phyloP scores from a whole-genome alignment of 2,113 vertebrate species.

The Entelurus aequoreus region DNA sequence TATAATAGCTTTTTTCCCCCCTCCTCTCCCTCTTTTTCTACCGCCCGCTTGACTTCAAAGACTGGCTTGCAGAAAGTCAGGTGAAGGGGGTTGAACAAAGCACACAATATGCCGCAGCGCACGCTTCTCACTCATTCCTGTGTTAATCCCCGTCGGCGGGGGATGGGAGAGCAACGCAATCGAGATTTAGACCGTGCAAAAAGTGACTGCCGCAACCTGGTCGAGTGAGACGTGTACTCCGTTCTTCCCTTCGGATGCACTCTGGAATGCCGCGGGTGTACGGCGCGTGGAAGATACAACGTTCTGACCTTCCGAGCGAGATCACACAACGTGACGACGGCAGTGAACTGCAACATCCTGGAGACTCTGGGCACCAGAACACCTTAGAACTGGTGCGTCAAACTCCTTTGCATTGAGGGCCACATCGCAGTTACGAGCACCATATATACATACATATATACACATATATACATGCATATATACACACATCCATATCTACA shows the following conservation, averaged over 20 bases:
- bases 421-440: too few relatives aligned
- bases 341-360: conserved; percentile 9
- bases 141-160: conserved; percentile 54
- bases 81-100: conserved; percentile 11
- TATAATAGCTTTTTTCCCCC: conserved; percentile 24
- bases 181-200: conserved; percentile 58
- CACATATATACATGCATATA: too few relatives aligned
- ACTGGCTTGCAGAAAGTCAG: conserved; percentile 43
- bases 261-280: conserved; percentile 13
- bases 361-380: conserved; percentile 13
- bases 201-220: conserved; percentile 39
- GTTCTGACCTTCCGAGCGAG: conserved; percentile 34
- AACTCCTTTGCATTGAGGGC: too few relatives aligned
- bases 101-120: conserved; percentile 42
- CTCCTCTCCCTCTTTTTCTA: conserved; percentile 11
- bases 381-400: neutral
- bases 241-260: conserved; percentile 29
- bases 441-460: too few relatives aligned
- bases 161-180: conserved; percentile 41
- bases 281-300: conserved; percentile 36
- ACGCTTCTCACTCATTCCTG: conserved; percentile 54
- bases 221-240: conserved; percentile 22
- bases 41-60: conserved; percentile 61
- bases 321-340: conserved; percentile 23
- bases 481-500: too few relatives aligned